Evolutionary conservation across 2,113 vertebrate genomes (phyloP).

Genomic region (Opisthocomus hoazin): DNA sequence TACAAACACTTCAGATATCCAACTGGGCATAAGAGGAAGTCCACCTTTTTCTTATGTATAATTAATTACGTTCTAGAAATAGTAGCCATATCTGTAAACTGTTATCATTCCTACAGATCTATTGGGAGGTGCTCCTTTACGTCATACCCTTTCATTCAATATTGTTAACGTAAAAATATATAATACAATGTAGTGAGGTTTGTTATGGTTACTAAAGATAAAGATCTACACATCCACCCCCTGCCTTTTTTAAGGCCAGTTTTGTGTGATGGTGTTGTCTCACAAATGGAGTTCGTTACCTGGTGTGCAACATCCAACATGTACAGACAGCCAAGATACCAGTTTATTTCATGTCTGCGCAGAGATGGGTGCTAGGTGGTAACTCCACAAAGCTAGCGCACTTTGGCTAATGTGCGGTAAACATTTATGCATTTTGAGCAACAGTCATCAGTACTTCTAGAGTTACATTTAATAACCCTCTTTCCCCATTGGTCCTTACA

Average conservation of each 20-base stretch:
- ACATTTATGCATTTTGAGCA: no score
- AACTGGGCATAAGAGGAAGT: not conserved
- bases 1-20: not conserved
- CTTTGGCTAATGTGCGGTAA: no score
- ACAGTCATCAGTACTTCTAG: no score
- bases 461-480: no score
- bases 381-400: no score
- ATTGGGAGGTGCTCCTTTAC: not conserved
- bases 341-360: no score
- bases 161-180: not conserved
- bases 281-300: no score
- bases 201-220: conserved; percentile 17
- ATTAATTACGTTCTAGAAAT: not conserved
- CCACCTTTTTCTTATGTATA: not conserved
- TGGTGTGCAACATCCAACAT: no score
- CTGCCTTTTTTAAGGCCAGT: not conserved
- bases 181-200: not conserved
- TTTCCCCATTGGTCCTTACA: no score
- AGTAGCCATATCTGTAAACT: not conserved
- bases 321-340: no score
- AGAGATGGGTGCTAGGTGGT: no score
- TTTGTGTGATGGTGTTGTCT: no score
- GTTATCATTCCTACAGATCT: not conserved
- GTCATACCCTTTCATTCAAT: not conserved
- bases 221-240: not conserved